Evolutionary conservation across 2,888 invertebrate genomes (phyloP), one percentile per base, ranked within the genome.

Genomic region (Chrysopilus asiliformis): DNA sequence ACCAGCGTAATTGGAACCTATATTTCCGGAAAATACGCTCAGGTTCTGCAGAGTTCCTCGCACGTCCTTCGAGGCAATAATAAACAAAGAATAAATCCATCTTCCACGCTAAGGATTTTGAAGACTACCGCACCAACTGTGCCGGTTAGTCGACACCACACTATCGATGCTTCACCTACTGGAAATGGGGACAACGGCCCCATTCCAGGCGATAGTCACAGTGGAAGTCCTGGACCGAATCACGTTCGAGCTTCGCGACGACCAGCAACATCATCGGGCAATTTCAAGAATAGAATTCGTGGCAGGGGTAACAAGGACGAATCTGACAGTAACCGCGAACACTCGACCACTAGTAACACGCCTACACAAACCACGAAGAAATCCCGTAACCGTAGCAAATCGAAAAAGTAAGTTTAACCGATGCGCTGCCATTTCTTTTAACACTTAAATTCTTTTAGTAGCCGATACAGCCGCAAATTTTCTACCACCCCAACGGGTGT

Each of bases 1-100:
- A 86, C 87, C 1, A 83, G 81, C 55, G 85, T 89, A n/a, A 80
- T 87, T 49, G 83, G 89, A 17, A 86, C 89, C 4, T 83, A 79
- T 54, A 83, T 87, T 50, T 79, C 81, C 32, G 85, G 84, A 25
- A 87, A 87, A 64, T 87, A 89, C 57, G 86, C 87, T 3, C 87
- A 89, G 64, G 79, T 83, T 8, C 64, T 87, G 19, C 84, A 85
- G 53, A 85, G 84, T 51, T 80, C 82, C 26, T 83, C 86, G 1
- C 78, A 76, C 52, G 64, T 80, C 25, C 60, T 75, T 39, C 68
- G 70, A 45, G 54, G 54, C 36, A 52, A 50, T 10, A 57, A 59
- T 39, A 71, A 74, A 52, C 68, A 65, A 6, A 79, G 77, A 63
- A 76, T 80, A 43, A 69, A 72, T 27, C 76, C 81, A 1, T 71